A percentile compares a stretch with the other conserved stretches of the same genome.
Conservation (phyloP, 2,888 invertebrate species). For the Seladonia tumulorum region DNA sequence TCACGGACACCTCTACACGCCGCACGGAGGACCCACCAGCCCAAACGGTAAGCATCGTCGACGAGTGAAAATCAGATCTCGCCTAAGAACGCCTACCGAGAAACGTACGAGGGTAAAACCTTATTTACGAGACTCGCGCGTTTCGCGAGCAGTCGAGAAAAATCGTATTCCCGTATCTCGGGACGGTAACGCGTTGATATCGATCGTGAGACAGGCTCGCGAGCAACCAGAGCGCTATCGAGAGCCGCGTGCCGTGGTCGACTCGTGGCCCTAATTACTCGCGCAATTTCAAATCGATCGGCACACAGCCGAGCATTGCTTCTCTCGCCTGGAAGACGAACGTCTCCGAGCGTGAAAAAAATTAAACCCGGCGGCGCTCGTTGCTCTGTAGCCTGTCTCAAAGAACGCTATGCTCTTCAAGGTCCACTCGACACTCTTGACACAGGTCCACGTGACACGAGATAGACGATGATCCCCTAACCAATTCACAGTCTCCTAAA, state of each 20-base stretch:
- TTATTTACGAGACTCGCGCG: background rate
- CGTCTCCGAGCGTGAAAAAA: background rate
- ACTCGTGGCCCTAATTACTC: conserved; percentile 24
- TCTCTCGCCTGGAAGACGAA: background rate
- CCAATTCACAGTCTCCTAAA: background rate
- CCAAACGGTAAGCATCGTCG: conserved; percentile 80
- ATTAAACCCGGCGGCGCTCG: background rate
- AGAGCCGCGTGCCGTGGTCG: conserved; percentile 1
- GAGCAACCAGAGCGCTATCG: background rate
- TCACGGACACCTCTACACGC: conserved; percentile 83
- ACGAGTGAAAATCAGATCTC: background rate
- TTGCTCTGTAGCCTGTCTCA: background rate
- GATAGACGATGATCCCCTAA: background rate
- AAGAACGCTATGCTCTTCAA: background rate
- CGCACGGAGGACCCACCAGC: conserved; percentile 82
- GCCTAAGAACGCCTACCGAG: background rate
- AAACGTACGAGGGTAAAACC: background rate
- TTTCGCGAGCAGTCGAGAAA: background rate
- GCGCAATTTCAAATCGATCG: conserved; percentile 41
- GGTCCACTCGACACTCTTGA: background rate
- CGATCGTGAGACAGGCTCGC: background rate
- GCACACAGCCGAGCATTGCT: background rate
- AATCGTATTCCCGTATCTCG: background rate
- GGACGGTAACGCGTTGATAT: background rate
- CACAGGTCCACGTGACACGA: background rate